These are phyloP conservation scores for Thyatira batis DNA, from an alignment of 2,888 invertebrate species.

Conservation along the genomic window DNA sequence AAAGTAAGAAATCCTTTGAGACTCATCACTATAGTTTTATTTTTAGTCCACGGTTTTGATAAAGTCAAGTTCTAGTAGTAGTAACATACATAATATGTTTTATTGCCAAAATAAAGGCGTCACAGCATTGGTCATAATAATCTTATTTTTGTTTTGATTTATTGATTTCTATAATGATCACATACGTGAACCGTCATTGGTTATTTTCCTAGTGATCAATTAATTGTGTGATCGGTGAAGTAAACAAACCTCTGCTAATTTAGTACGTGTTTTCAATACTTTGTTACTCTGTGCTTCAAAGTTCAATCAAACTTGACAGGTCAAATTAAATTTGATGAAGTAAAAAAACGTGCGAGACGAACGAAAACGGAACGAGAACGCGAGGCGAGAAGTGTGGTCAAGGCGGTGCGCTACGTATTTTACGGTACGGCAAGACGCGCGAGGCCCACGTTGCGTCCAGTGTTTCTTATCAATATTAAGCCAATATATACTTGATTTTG, in stretches of 20 bases:
- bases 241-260: not conserved
- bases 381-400: slow-evolving; percentile 40
- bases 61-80: too few species aligned
- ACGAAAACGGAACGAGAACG: slow-evolving; percentile 27
- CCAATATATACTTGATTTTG: slow-evolving; percentile 63
- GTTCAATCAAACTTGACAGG: slow-evolving; percentile 39
- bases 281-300: not conserved
- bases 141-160: too few species aligned
- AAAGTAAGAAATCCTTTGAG: too few species aligned
- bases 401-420: slow-evolving; percentile 49
- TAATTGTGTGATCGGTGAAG: too few species aligned
- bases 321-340: slow-evolving; percentile 48
- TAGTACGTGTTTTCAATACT: not conserved
- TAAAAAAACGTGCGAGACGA: slow-evolving; percentile 61
- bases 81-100: too few species aligned
- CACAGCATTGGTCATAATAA: too few species aligned
- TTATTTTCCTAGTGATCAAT: too few species aligned
- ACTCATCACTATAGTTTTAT: too few species aligned
- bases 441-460: slow-evolving; percentile 65
- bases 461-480: slow-evolving; percentile 61
- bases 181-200: too few species aligned
- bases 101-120: too few species aligned
- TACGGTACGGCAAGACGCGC: slow-evolving; percentile 51
- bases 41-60: too few species aligned
- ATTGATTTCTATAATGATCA: too few species aligned